These are phyloP conservation scores for Notospermus geniculatus DNA, from an alignment of 1,140 invertebrate genomes.

Conservation along the genomic window DNA sequence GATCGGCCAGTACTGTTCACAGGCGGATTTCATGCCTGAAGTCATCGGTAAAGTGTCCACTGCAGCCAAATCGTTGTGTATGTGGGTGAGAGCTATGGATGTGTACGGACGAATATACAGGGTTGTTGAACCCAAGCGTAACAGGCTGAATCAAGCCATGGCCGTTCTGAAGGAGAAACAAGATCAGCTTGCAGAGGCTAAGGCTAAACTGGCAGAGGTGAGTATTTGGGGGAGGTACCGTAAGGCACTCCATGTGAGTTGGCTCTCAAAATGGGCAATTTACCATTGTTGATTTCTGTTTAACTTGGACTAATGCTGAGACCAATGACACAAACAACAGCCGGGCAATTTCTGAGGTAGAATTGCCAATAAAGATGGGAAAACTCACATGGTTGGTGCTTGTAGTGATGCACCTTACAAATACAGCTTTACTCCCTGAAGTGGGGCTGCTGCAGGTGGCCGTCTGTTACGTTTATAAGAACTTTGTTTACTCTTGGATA, in stretches of 20 bases:
- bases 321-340: no score
- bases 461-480: no score
- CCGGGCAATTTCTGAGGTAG: no score
- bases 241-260: background rate
- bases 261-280: background rate
- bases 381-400: no score
- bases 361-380: no score
- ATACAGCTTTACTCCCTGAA: no score
- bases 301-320: no score
- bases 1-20: conserved; percentile 73
- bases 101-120: conserved; percentile 83
- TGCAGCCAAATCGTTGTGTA: conserved; percentile 79
- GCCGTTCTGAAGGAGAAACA: conserved; percentile 74
- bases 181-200: conserved; percentile 69
- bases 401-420: no score
- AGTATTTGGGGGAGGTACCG: background rate
- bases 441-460: no score
- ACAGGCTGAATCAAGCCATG: conserved; percentile 70
- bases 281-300: no score
- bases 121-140: conserved; percentile 79
- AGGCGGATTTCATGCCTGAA: conserved; percentile 81
- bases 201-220: conserved; percentile 67
- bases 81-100: conserved; percentile 89
- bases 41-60: conserved; percentile 64
- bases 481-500: no score